Conservation (phyloP, 1,140 invertebrate genomes). For the Trichonephila inaurata region DNA sequence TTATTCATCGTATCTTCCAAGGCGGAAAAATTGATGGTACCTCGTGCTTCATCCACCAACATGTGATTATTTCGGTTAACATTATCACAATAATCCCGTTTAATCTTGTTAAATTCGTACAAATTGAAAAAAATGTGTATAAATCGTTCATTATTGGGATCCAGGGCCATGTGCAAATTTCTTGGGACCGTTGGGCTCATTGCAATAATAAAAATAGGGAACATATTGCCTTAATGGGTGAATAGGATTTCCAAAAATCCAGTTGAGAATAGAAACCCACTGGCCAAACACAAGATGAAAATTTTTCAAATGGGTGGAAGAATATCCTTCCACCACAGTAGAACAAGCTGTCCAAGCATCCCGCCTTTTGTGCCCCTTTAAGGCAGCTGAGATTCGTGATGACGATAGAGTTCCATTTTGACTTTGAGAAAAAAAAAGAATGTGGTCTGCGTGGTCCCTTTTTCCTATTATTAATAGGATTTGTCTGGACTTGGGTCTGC, state of each 20-base stretch:
- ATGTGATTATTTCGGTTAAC: too few species aligned
- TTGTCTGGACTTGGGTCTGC: neutral
- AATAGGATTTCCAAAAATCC: conserved; percentile 34
- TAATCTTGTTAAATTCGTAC: neutral
- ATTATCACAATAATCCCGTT: too few species aligned
- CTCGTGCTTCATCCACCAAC: conserved; percentile 26
- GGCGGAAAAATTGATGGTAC: conserved; percentile 43
- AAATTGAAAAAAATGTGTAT: too few species aligned
- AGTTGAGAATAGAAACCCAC: conserved; percentile 7
- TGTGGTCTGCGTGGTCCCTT: neutral
- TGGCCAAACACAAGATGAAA: too few species aligned
- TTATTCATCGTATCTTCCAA: neutral
- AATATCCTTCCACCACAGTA: neutral
- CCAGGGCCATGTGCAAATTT: conserved; percentile 3
- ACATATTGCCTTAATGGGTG: neutral
- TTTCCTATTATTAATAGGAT: neutral
- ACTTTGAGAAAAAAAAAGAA: neutral
- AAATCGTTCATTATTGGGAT: too few species aligned
- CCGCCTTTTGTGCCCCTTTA: neutral
- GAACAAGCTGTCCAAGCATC: conserved; percentile 59
- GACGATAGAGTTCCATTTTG: neutral
- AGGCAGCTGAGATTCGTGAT: neutral
- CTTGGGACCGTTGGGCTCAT: conserved; percentile 36
- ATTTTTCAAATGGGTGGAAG: neutral
- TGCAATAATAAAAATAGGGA: conserved; percentile 18